phyloP scores from a whole-genome alignment of 2,888 invertebrate species.

The Blera fallax region DNA sequence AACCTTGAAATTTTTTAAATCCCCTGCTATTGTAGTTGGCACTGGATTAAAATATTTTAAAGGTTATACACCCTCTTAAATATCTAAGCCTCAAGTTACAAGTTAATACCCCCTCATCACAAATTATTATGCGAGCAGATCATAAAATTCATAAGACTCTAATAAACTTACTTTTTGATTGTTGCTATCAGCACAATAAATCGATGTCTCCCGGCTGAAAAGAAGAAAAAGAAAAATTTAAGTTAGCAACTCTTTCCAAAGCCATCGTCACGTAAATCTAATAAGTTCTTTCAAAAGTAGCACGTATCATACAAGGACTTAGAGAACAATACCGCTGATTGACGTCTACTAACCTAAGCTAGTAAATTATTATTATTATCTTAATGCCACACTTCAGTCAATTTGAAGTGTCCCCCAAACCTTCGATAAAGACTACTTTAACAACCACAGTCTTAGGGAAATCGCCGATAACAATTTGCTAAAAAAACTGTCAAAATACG shows the following conservation, averaged over 20 bases:
- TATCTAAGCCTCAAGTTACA: neutral
- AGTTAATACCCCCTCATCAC: neutral
- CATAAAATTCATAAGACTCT: neutral
- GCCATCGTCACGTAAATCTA: neutral
- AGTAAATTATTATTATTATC: constrained; percentile 39
- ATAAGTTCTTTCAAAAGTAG: neutral
- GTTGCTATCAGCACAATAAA: constrained; percentile 63
- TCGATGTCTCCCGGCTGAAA: constrained; percentile 62
- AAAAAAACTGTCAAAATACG: neutral
- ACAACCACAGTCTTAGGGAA: neutral
- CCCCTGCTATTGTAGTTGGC: too few species aligned
- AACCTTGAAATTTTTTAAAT: too few species aligned
- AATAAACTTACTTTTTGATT: constrained; percentile 50
- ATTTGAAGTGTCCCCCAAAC: constrained; percentile 10
- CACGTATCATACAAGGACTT: neutral
- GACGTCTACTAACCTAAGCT: constrained; percentile 29
- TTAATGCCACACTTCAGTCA: constrained; percentile 28
- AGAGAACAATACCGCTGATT: constrained; percentile 13
- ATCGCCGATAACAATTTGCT: neutral
- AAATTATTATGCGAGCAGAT: neutral
- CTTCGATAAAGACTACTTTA: constrained; percentile 22
- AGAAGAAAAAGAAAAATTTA: constrained; percentile 11
- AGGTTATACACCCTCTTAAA: neutral
- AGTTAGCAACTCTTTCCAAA: constrained; percentile 26
- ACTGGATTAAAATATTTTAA: neutral